A percentile compares a stretch with the other conserved stretches of the same genome.
phyloP scores from a whole-genome alignment of 2,888 invertebrate species.

The Vanessa cardui region DNA sequence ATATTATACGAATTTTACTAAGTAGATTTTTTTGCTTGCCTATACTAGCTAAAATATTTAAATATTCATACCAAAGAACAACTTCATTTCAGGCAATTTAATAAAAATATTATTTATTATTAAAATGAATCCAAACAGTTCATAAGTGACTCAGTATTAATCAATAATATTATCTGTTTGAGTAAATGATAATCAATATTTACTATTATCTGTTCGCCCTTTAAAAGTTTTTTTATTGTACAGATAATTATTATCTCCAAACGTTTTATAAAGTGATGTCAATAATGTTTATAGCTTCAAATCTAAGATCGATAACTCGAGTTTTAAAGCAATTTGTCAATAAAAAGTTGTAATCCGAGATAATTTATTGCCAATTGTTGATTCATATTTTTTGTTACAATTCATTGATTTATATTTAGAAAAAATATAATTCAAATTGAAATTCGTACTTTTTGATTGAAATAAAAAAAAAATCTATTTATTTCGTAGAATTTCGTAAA shows the following conservation, averaged over 20 bases:
- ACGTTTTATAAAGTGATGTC: not conserved
- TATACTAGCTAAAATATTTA: no score
- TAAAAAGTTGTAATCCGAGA: not conserved
- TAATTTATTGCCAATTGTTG: not conserved
- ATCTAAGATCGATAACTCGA: no score
- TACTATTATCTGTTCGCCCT: slow-evolving; percentile 1
- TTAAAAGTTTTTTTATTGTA: slow-evolving; percentile 9
- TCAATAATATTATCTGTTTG: not conserved
- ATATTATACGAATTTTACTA: no score
- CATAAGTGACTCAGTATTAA: not conserved
- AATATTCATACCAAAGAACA: no score
- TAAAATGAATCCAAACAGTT: not conserved
- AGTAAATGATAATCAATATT: not conserved
- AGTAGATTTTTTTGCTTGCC: no score
- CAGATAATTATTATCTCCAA: slow-evolving; percentile 11
- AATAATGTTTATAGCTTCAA: no score
- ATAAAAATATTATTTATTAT: not conserved
- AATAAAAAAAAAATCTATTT: no score
- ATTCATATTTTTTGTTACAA: no score
- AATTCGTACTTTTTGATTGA: no score
- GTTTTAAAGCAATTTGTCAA: no score
- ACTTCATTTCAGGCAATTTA: no score
- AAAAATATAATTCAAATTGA: not conserved
- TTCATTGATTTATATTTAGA: not conserved
- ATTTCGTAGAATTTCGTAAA: no score